Conservation (phyloP, 2,888 invertebrate species). For the Caenorhabditis imperialis region DNA sequence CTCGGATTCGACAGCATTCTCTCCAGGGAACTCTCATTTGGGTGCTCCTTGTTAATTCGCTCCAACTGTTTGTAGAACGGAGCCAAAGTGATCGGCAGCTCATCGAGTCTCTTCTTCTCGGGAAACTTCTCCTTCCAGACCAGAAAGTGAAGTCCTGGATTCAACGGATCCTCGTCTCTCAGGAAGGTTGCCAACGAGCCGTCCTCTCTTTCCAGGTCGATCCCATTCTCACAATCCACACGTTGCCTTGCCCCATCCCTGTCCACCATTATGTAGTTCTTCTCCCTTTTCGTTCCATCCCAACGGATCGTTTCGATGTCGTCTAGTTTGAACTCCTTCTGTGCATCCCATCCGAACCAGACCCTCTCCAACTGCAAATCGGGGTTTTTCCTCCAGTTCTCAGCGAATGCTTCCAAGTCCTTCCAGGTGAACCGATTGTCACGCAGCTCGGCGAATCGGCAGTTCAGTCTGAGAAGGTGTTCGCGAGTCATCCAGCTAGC, state of each 20-base stretch:
- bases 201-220: conserved; percentile 21
- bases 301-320: background rate
- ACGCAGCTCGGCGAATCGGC: background rate
- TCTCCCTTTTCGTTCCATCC: conserved; percentile 12
- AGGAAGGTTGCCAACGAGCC: conserved; percentile 20
- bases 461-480: conserved; percentile 16
- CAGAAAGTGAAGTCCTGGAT: conserved; percentile 3
- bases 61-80: conserved; percentile 15
- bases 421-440: background rate
- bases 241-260: background rate
- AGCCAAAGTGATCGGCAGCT: conserved; percentile 1
- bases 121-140: conserved; percentile 33
- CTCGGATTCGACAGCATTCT: conserved; percentile 24
- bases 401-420: conserved; percentile 17
- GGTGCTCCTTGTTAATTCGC: conserved; percentile 3
- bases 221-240: conserved; percentile 15
- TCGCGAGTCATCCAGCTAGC: conserved; percentile 11
- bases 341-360: conserved; percentile 4
- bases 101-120: conserved; percentile 8
- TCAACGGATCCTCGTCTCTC: background rate
- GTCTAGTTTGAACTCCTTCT: background rate
- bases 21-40: conserved; percentile 23
- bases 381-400: background rate
- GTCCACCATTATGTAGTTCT: background rate
- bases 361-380: background rate